Conservation (phyloP, 2,797 vertebrate genomes). For the Phrynocephalus forsythii region DNA sequence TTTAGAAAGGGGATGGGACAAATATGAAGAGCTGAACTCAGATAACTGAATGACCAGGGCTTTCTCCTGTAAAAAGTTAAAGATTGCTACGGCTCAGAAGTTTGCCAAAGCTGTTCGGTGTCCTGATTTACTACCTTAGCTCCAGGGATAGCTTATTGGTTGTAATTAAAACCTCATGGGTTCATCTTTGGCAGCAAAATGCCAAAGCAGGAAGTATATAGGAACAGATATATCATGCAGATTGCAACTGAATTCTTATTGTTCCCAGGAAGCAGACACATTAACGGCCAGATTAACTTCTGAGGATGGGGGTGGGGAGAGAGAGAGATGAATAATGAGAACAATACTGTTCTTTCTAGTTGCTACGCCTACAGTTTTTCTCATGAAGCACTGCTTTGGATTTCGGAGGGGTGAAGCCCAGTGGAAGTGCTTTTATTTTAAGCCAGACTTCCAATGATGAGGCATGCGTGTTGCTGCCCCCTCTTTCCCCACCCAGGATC, state of each 20-base stretch:
- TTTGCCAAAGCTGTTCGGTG: conserved; percentile 1
- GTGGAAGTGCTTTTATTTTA: neutral
- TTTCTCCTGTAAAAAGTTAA: conserved; percentile 20
- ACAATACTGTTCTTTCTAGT: neutral
- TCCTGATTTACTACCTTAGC: conserved; percentile 39
- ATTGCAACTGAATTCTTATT: conserved; percentile 11
- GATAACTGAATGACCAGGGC: neutral
- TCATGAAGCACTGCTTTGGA: neutral
- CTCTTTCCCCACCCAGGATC: neutral
- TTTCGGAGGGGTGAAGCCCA: neutral
- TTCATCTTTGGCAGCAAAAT: conserved; percentile 26
- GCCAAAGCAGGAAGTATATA: neutral
- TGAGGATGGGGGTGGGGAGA: too few species aligned
- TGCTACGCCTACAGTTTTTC: neutral
- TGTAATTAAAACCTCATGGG: conserved; percentile 24
- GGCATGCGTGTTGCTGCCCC: neutral
- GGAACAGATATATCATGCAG: neutral
- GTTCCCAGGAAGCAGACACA: neutral
- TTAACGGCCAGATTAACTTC: neutral
- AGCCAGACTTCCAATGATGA: too few species aligned
- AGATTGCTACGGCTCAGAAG: neutral
- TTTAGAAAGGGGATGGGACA: neutral
- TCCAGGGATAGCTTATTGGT: conserved; percentile 12
- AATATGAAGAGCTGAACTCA: neutral
- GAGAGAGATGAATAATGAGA: neutral